A percentile compares a stretch with the other conserved stretches of the same genome.
Evolutionary conservation across 2,113 vertebrate species (phyloP).

Genomic region (Corapipo altera): DNA sequence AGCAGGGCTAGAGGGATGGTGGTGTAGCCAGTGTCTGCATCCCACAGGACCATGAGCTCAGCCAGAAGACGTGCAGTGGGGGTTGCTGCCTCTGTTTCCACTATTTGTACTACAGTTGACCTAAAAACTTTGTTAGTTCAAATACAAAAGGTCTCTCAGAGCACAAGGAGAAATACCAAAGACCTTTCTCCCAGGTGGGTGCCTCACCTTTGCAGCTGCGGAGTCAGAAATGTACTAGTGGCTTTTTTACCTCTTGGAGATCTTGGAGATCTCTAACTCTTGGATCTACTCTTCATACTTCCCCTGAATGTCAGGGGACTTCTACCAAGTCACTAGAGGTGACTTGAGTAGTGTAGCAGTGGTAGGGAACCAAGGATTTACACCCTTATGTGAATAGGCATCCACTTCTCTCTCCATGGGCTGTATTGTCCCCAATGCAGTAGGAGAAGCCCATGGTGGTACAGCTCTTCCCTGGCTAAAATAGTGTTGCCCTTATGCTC

Average conservation of each 20-base stretch:
- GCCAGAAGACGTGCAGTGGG: not conserved
- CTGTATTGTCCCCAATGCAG: fast-evolving
- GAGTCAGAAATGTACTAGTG: not conserved
- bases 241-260: not conserved
- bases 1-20: fast-evolving
- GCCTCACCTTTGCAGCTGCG: not conserved
- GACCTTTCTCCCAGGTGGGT: not conserved
- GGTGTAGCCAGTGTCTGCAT: not conserved
- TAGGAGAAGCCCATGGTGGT: not conserved
- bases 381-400: not conserved
- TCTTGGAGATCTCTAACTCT: not conserved
- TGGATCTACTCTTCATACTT: not conserved
- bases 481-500: not conserved
- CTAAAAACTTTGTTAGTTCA: not conserved
- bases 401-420: not conserved
- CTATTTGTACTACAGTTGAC: not conserved
- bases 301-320: not conserved
- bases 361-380: not conserved
- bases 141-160: not conserved
- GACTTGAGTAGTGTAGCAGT: not conserved
- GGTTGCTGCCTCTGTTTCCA: not conserved
- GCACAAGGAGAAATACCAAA: not conserved
- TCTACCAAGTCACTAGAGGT: not conserved
- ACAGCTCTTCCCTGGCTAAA: not conserved
- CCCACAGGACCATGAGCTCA: not conserved